Base-by-base conservation (phyloP, 1,140 invertebrate genomes). In the Drosophila sucinea region DNA sequence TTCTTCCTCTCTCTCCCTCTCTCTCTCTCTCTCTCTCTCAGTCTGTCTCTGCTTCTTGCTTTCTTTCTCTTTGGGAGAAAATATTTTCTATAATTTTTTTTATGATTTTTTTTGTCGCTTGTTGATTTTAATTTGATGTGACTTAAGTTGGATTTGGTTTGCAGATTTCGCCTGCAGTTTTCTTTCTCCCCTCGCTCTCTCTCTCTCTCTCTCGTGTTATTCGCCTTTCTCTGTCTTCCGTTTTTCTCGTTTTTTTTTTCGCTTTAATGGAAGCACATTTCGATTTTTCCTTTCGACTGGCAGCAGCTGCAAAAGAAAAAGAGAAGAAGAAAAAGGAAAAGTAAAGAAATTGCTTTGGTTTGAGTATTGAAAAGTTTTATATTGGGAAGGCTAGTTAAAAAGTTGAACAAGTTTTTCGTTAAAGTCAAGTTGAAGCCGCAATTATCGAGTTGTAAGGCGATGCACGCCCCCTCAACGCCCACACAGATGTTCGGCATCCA, bases 71-170 rank as follows among this genome's bases (percentile, higher is more conserved):
- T 51, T 57, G 7, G 40, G 40, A 60, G 47, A 35, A 67, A 74
- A 58, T 77, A 56, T 57, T 68, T 72, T 66, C 67, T 63, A 72
- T 78, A 79, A 72, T 84, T 84, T 67, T 75, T 60, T 67, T 70
- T 76, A 55, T 44, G 30, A 55, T 64, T 67, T 44, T 33, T 51
- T 78, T 74, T 67, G 65, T 55, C 70, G 80, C 80, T 90, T 89
- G 84, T 89, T 89, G 85, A 89, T 89, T 89, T 90, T 89, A 89
- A 89, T 89, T 89, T 89, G 84, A 89, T 89, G 85, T 89, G 84
- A 84, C 85, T 89, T 89, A 89, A 89, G 84, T 89, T 90, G 84
- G 85, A 90, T 89, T 89, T 89, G 77, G 84, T 70, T 90, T 89
- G 74, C 85, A 89, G 85, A 89, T 84, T 84, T 90, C 40, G 33